Percentiles rank a stretch among this genome's conserved stretches.
phyloP scores from a whole-genome alignment of 2,797 vertebrate genomes.

The Platyrinchus mystaceus region DNA sequence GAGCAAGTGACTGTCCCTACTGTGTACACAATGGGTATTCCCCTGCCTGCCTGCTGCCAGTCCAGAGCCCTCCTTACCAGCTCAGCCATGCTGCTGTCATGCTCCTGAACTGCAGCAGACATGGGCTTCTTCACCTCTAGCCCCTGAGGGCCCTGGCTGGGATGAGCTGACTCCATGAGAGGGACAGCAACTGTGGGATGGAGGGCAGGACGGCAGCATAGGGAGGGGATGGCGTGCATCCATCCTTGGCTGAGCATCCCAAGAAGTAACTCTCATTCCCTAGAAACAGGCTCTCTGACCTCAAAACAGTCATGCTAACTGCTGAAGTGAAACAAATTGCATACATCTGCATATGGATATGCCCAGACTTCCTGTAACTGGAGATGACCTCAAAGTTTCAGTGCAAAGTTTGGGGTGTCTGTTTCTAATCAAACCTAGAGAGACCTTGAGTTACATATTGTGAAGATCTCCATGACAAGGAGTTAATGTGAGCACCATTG shows the following conservation, averaged over 20 bases:
- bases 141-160: not conserved
- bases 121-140: not conserved
- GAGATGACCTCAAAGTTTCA: conserved; percentile 48
- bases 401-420: conserved; percentile 29
- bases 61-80: not conserved
- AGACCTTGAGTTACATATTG: not conserved
- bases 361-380: conserved; percentile 53
- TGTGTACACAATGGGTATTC: not conserved
- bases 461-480: conserved; percentile 1
- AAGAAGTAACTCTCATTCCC: not conserved
- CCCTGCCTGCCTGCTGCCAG: not conserved
- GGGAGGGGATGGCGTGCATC: not conserved
- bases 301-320: not conserved
- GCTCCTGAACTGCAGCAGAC: not conserved
- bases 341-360: conserved; percentile 51
- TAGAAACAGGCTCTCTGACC: not conserved
- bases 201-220: accelerated
- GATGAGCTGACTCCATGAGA: not conserved
- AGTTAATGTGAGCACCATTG: not conserved
- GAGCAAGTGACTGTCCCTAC: not conserved
- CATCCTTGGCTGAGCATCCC: not conserved
- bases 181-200: not conserved
- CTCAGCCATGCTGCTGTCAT: not conserved
- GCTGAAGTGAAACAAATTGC: conserved; percentile 49
- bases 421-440: conserved; percentile 45